Evolutionary conservation across 2,113 vertebrate species (phyloP).

Genomic region (Cavia aperea): DNA sequence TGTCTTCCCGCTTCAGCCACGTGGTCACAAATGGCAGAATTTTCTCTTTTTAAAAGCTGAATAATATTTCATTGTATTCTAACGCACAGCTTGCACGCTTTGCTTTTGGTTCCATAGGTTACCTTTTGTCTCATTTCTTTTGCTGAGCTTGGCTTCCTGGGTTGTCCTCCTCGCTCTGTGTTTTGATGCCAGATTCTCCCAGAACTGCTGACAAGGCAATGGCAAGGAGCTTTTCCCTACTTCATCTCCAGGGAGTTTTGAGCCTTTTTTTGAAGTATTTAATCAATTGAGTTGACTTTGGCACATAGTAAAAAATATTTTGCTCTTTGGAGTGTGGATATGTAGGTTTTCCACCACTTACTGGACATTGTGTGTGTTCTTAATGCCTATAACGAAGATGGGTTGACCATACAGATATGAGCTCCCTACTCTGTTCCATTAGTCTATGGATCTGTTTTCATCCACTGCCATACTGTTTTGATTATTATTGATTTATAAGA

Average conservation of each 20-base stretch:
- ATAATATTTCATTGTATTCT: not conserved
- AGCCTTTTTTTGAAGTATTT: not conserved
- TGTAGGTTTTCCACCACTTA: not conserved
- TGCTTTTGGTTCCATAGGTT: not conserved
- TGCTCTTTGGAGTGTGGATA: not conserved
- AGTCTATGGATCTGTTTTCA: not conserved
- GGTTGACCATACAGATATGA: not conserved
- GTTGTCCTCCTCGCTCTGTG: not conserved
- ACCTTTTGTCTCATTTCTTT: not conserved
- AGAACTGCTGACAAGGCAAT: not conserved
- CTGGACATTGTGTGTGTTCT: not conserved
- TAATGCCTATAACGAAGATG: not conserved
- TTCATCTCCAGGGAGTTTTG: not conserved
- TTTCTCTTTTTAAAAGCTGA: not conserved
- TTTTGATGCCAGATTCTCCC: not conserved
- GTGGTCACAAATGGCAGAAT: not conserved
- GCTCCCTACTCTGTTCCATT: not conserved
- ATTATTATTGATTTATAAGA: not conserved
- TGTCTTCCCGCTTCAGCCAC: not conserved
- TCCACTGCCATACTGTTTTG: not conserved
- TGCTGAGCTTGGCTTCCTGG: not conserved
- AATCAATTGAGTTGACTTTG: not conserved
- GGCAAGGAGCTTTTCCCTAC: not conserved
- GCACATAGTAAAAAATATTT: not conserved
- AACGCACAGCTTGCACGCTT: not conserved